These are phyloP conservation scores for Sarcophilus harrisii DNA, from an alignment of 2,797 vertebrate species.

Conservation along the genomic window DNA sequence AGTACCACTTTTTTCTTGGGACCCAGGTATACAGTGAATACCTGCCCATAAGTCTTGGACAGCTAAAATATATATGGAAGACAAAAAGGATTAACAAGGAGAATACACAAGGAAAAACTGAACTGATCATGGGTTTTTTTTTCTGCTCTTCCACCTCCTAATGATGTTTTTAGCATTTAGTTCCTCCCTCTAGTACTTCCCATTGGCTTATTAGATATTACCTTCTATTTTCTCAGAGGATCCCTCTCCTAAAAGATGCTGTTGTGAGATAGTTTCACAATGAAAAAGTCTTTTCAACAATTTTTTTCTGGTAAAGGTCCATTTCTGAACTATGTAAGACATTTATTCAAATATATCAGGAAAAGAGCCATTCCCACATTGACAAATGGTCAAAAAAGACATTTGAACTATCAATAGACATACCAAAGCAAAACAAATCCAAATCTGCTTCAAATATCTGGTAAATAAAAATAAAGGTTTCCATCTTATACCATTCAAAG, in stretches of 20 bases:
- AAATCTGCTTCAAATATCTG: not conserved
- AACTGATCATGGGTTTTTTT: not conserved
- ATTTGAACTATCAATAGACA: not conserved
- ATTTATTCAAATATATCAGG: not conserved
- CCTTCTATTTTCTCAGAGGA: not conserved
- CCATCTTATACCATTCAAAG: not conserved
- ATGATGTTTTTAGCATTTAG: not conserved
- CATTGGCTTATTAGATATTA: not conserved
- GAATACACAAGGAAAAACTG: not conserved
- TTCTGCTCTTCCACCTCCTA: not conserved
- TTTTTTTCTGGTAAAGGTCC: not conserved
- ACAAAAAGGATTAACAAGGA: not conserved
- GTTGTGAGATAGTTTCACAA: not conserved
- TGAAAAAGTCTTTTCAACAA: not conserved
- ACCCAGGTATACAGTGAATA: constrained; percentile 84
- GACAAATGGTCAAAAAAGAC: not conserved
- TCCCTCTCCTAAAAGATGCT: not conserved
- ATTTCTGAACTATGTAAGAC: not conserved
- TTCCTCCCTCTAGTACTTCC: not conserved
- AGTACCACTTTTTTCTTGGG: constrained; percentile 79
- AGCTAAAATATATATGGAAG: constrained; percentile 72
- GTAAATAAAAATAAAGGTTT: not conserved
- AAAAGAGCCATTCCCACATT: not conserved
- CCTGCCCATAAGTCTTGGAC: constrained; percentile 79
- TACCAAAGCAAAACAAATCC: not conserved